Evolutionary conservation across 2,113 vertebrate genomes (phyloP), one percentile per base, ranked within the genome.

Genomic region (Geococcyx californianus): DNA sequence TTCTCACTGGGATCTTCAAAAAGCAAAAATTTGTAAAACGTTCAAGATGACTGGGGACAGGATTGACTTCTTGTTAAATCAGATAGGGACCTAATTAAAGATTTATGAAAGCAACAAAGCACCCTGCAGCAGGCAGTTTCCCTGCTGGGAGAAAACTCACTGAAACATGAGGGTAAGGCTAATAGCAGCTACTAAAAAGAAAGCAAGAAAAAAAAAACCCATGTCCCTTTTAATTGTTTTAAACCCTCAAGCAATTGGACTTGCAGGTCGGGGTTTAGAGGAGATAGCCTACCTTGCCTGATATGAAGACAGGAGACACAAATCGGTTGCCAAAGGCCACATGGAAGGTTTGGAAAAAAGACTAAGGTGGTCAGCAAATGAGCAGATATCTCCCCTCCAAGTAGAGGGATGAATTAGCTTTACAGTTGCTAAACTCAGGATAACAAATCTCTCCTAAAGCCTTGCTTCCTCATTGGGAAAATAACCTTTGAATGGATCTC

Each of bases 31-130:
- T 96, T 97, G 91, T 93, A 91, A 97, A 96, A 91, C 90, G 93
- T 97, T 95, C 67, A 85, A 94, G 94, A 97, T 90, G 79, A 87
- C 85, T 60, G 24, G 78, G 93, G 92, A 95, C 64, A 77, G 82
- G 81, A 45, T 31, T 74, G 88, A 89, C 77, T 78, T 96, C 96
- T 97, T 97, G 93, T 97, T 97, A 98, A 97, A 96, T 96, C 96
- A 97, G 95, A 95, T 87, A 97, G 93, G 87, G 94, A 93, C 87
- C 92, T 97, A 97, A 94, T 97, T 97, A 97, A 93, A 97, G 90
- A 94, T 82, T 89, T 96, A 69, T 93, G 94, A 95, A 97, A 96
- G 84, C 93, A 96, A 87, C 95, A 96, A 96, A 95, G 95, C 68
- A 96, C 93, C 89, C 95, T 95, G 92, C 87, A 96, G 95, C 84